phyloP scores from a whole-genome alignment of 1,140 invertebrate species.

The Samia ricini region DNA sequence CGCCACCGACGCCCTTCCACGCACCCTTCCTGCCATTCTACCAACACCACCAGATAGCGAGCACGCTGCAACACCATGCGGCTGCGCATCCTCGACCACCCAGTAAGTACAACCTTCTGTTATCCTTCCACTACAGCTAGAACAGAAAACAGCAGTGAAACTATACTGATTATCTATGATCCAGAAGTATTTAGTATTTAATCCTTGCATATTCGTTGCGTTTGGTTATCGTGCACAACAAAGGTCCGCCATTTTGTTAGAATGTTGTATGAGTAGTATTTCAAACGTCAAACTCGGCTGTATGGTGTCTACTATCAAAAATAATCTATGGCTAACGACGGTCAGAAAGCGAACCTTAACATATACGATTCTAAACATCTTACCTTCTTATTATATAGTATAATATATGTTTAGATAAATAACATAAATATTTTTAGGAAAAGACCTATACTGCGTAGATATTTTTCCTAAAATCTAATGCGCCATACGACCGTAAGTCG shows the following conservation, averaged over 20 bases:
- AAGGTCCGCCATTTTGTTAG: too few relatives aligned
- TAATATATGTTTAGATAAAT: neutral
- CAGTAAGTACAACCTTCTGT: constrained; percentile 40
- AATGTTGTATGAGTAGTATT: too few relatives aligned
- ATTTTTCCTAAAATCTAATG: neutral
- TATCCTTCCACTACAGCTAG: neutral
- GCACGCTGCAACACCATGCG: constrained; percentile 65
- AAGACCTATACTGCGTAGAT: neutral
- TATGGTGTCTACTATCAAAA: too few relatives aligned
- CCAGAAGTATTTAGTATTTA: too few relatives aligned
- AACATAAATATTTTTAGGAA: neutral
- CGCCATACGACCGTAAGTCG: neutral
- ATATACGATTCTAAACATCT: too few relatives aligned
- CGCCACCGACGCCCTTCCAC: constrained; percentile 68
- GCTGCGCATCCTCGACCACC: constrained; percentile 65
- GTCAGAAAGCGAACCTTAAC: too few relatives aligned
- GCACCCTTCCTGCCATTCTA: constrained; percentile 74
- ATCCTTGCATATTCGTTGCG: too few relatives aligned
- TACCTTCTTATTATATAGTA: too few relatives aligned
- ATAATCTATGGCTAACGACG: too few relatives aligned
- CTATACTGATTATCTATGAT: too few relatives aligned
- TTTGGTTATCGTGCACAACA: too few relatives aligned
- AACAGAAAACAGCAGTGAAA: neutral
- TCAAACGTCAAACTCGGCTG: too few relatives aligned
- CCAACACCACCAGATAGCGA: constrained; percentile 71